Percentiles rank a stretch among this genome's conserved stretches.
These are phyloP conservation scores for Dreissena rostriformis DNA, from an alignment of 1,140 invertebrate species.

Conservation along the genomic window DNA sequence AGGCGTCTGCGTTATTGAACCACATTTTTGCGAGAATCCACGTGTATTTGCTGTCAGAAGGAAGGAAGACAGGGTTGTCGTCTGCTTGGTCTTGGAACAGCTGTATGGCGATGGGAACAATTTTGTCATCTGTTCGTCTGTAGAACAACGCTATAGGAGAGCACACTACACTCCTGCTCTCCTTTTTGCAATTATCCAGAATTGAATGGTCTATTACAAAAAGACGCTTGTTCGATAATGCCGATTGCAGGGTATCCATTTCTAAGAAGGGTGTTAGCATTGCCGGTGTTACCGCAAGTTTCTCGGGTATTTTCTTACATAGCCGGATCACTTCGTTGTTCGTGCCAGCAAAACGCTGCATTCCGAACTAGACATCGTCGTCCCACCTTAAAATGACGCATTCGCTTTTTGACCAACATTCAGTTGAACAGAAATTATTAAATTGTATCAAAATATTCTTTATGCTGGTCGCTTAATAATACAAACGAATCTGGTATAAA, in stretches of 20 bases:
- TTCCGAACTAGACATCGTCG: not conserved
- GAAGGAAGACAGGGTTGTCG: conserved; percentile 80
- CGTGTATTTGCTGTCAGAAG: conserved; percentile 78
- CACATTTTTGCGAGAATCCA: conserved; percentile 83
- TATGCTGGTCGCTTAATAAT: too few species aligned
- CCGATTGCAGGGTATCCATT: conserved; percentile 4
- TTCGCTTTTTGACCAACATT: too few species aligned
- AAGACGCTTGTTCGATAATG: conserved; percentile 34
- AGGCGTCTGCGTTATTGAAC: conserved; percentile 82
- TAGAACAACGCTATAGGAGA: conserved; percentile 79
- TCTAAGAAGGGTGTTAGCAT: conserved; percentile 48
- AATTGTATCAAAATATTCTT: too few species aligned
- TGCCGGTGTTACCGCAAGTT: conserved; percentile 57
- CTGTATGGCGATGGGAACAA: conserved; percentile 80
- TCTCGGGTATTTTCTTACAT: conserved; percentile 77
- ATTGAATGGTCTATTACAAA: conserved; percentile 46
- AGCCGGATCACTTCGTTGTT: conserved; percentile 68
- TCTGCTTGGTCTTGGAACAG: conserved; percentile 71
- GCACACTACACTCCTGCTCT: not conserved
- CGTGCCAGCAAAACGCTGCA: not conserved
- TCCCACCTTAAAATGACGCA: not conserved
- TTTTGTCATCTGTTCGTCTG: conserved; percentile 70
- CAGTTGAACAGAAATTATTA: too few species aligned
- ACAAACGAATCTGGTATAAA: too few species aligned
- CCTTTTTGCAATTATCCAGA: conserved; percentile 13